A percentile compares a stretch with the other conserved stretches of the same genome.
Evolutionary conservation across 2,797 vertebrate species (phyloP).

Genomic region (Picus viridis): DNA sequence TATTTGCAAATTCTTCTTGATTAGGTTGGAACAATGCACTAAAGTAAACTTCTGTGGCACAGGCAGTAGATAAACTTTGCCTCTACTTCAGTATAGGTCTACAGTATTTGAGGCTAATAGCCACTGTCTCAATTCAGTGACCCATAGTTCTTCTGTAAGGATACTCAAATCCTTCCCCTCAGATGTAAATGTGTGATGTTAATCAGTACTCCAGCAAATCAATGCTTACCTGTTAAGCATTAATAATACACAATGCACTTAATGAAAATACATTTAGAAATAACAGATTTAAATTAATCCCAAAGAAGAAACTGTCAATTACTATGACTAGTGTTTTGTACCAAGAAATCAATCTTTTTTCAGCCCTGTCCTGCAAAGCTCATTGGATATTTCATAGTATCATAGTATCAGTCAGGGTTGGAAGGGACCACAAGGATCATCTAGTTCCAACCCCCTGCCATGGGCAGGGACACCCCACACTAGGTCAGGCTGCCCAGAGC

Average conservation of each 20-base stretch:
- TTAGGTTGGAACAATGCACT: not conserved
- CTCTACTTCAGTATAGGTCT: not conserved
- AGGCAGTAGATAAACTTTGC: not conserved
- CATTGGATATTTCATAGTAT: not conserved
- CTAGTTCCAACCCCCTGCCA: too few relatives aligned
- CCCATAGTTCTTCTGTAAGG: not conserved
- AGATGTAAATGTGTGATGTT: not conserved
- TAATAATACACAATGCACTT: constrained; percentile 21
- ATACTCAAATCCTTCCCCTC: not conserved
- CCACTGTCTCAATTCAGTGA: not conserved
- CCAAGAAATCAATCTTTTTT: constrained; percentile 45
- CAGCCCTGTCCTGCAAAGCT: constrained; percentile 25
- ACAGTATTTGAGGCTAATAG: not conserved
- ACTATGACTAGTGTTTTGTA: not conserved
- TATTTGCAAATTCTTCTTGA: not conserved
- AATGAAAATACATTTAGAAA: constrained; percentile 58
- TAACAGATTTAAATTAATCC: constrained; percentile 35
- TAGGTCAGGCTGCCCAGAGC: too few relatives aligned
- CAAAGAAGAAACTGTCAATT: constrained; percentile 37
- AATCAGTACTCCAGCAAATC: not conserved
- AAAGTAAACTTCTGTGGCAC: not conserved
- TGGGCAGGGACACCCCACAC: too few relatives aligned
- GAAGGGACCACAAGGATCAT: too few relatives aligned
- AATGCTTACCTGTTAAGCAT: not conserved
- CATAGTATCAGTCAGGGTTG: too few relatives aligned